These are phyloP conservation scores for Coelopa frigida DNA, from an alignment of 1,140 invertebrate species.

Conservation along the genomic window DNA sequence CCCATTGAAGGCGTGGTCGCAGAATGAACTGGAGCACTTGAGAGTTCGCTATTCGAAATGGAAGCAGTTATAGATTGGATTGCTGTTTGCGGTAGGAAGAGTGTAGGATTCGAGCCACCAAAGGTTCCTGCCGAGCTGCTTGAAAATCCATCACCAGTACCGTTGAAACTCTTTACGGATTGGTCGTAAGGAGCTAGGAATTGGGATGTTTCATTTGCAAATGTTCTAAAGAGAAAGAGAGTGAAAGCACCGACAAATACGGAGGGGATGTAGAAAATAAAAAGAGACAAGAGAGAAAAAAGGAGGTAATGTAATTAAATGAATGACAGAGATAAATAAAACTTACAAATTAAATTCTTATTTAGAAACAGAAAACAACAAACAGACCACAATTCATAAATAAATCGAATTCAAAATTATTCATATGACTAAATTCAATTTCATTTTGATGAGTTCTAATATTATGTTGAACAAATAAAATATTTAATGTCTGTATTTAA, in stretches of 20 bases:
- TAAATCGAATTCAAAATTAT: background rate
- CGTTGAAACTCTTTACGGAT: slow-evolving; percentile 48
- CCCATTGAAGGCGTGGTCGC: too few species aligned
- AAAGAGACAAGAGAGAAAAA: slow-evolving; percentile 3
- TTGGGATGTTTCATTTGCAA: slow-evolving; percentile 65
- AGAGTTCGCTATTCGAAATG: slow-evolving; percentile 33
- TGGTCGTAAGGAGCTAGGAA: slow-evolving; percentile 68
- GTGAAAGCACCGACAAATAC: background rate
- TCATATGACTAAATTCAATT: too few species aligned
- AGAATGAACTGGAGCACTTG: slow-evolving; percentile 17
- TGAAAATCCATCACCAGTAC: slow-evolving; percentile 6
- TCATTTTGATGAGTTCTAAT: background rate
- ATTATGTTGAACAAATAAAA: background rate
- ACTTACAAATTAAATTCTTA: background rate
- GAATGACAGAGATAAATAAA: background rate
- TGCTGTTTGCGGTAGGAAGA: slow-evolving; percentile 21
- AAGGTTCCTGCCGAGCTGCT: slow-evolving; percentile 12
- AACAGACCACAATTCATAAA: background rate
- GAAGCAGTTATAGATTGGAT: slow-evolving; percentile 15
- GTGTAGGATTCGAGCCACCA: slow-evolving; percentile 30
- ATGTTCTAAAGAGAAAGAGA: slow-evolving; percentile 50
- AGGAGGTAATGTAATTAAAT: slow-evolving; percentile 1
- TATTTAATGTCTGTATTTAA: background rate
- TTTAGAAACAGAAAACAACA: background rate
- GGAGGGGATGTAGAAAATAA: background rate